These are phyloP conservation scores for Pelodytes ibericus DNA, from an alignment of 2,797 vertebrate species.

Conservation along the genomic window DNA sequence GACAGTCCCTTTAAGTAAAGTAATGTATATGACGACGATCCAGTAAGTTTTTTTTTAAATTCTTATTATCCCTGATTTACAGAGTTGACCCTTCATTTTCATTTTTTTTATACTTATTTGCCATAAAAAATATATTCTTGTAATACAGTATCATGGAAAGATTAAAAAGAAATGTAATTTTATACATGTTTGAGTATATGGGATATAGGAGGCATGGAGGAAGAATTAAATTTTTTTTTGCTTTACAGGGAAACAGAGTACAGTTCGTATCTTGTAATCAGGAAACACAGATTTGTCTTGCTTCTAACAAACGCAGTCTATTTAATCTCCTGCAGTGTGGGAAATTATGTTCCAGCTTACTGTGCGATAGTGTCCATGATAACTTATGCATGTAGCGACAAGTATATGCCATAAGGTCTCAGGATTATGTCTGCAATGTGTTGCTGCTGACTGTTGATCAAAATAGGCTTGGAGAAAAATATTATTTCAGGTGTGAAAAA, in stretches of 20 bases:
- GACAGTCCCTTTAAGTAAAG: no score
- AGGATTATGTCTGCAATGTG: conserved; percentile 94
- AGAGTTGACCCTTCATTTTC: no score
- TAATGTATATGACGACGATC: no score
- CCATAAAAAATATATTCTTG: no score
- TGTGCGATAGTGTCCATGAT: conserved; percentile 74
- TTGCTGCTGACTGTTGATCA: conserved; percentile 92
- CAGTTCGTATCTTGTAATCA: conserved; percentile 72
- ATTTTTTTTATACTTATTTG: no score
- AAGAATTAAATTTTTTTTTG: background rate
- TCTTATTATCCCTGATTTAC: no score
- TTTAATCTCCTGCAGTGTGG: conserved; percentile 83
- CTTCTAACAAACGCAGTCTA: conserved; percentile 74
- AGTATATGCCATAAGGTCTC: conserved; percentile 84
- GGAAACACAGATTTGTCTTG: conserved; percentile 68
- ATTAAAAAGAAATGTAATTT: no score
- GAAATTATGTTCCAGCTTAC: conserved; percentile 81
- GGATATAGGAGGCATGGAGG: no score
- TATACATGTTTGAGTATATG: no score
- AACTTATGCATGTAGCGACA: conserved; percentile 93
- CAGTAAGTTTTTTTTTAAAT: no score
- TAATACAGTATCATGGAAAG: no score
- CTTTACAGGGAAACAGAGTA: conserved; percentile 15
- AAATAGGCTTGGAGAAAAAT: conserved; percentile 81
- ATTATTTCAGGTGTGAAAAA: conserved; percentile 98